phyloP scores from a whole-genome alignment of 2,113 vertebrate species.

The Scalopus aquaticus region DNA sequence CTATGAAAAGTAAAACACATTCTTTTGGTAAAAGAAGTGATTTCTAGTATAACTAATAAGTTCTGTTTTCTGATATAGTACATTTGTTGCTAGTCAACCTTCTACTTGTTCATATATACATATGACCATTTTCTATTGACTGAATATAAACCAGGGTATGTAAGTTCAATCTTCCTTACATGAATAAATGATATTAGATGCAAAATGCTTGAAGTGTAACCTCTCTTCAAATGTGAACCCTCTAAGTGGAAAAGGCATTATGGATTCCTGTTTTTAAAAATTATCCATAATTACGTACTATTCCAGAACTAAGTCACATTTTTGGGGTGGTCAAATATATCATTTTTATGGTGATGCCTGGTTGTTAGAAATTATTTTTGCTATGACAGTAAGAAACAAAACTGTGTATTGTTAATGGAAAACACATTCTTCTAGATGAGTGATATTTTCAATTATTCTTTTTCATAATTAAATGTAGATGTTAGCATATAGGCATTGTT shows the following conservation, averaged over 20 bases:
- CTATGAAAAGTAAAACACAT: neutral
- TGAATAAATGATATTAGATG: neutral
- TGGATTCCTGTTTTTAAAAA: neutral
- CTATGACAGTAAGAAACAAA: constrained; percentile 33
- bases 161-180: neutral
- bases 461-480: constrained; percentile 29
- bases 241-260: neutral
- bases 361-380: constrained; percentile 19
- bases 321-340: neutral
- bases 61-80: neutral
- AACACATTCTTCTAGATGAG: neutral
- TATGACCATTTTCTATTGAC: neutral
- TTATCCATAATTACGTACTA: neutral
- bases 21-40: constrained; percentile 9
- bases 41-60: neutral
- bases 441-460: constrained; percentile 40
- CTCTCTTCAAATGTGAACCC: neutral
- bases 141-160: neutral
- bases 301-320: neutral
- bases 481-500: neutral
- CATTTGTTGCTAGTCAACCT: neutral
- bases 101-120: neutral
- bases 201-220: neutral
- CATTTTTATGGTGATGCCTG: constrained; percentile 7
- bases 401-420: constrained; percentile 28